Evolutionary conservation across 1,140 invertebrate species (phyloP).

Genomic region (Ceratina japonica): DNA sequence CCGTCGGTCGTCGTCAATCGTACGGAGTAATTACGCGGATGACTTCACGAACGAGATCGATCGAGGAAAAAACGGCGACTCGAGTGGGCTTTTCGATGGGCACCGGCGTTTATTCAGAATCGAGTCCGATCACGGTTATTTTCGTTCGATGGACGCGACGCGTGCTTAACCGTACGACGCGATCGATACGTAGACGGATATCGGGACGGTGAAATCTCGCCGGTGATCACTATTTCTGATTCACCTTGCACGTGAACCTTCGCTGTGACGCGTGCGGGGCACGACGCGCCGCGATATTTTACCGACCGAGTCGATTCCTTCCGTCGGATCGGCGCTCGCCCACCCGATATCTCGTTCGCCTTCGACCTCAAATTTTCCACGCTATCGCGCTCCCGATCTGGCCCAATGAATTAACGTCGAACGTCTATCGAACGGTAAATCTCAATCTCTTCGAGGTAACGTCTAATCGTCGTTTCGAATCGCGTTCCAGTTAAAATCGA

Average conservation of each 20-base stretch:
- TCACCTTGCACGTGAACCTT: slow-evolving; percentile 55
- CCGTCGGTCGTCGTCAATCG: neutral
- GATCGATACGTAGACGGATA: slow-evolving; percentile 50
- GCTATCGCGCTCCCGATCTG: slow-evolving; percentile 7
- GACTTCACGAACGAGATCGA: slow-evolving; percentile 1
- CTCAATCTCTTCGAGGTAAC: neutral
- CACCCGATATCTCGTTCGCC: neutral
- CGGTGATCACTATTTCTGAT: slow-evolving; percentile 40
- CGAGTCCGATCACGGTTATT: slow-evolving; percentile 1
- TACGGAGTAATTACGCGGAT: neutral
- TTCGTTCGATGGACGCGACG: slow-evolving; percentile 14
- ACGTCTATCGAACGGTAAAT: slow-evolving; percentile 7
- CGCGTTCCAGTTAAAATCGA: too few species aligned
- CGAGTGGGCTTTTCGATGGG: neutral
- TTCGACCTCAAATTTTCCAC: slow-evolving; percentile 8
- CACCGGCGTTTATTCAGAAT: neutral
- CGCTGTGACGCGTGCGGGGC: neutral
- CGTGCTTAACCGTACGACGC: neutral
- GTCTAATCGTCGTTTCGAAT: too few species aligned
- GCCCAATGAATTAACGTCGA: slow-evolving; percentile 15
- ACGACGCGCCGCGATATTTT: slow-evolving; percentile 32
- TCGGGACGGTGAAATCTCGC: slow-evolving; percentile 31
- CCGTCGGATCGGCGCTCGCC: neutral
- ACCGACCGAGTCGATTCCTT: neutral
- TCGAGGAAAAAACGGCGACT: neutral